Base-by-base conservation (phyloP, 2,113 vertebrate genomes). In the Ascaphus truei region DNA sequence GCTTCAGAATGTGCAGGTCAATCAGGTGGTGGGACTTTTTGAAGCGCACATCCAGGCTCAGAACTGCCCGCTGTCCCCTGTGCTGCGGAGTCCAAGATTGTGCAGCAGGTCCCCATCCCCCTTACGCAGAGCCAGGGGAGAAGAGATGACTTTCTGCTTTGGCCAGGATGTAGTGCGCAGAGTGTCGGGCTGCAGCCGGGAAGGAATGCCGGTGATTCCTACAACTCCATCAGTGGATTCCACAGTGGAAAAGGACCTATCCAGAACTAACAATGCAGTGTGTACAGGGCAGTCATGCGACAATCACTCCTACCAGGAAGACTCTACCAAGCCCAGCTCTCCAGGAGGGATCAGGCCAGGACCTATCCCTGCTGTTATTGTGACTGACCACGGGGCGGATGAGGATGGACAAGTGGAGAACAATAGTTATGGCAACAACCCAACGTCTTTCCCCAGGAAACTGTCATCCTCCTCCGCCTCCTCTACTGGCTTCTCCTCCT, bases 401-500 rank as follows among this genome's bases (percentile, higher is more conserved):
- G 83, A 86, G 30, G 93, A 91, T 1, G 75, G 71, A 16, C 29
- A 22, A n/a, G 74, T 76, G 31, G 88, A 90, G 56, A 67, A 5
- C 0, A 84, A 84, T 15, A 41, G 89, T 84, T 81, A 86, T 18
- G 83, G 68, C 8, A 76, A 85, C 8, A 88, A 71, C 75, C 76
- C 91, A 13, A 22, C 10, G 3, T 76, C 75, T 72, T 82, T 88
- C 0, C 67, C 93, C 53, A 85, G 97, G 76, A 99, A 98, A 76
- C 89, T 99, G 63, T 99, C 97, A 0, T 99, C 97, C 0, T 99
- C 97, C 20, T 99, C 97, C 0, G 91, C 95, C 2, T 99, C 96
- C 52, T 99, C 97, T 26, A 93, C 96, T 0, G 97, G 97, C 26
- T 99, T 98, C 82, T 99, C 95, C 39, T 98, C 96, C 0, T 99